Conservation (phyloP, 1,140 invertebrate species). For the Aleiodes sp. region DNA sequence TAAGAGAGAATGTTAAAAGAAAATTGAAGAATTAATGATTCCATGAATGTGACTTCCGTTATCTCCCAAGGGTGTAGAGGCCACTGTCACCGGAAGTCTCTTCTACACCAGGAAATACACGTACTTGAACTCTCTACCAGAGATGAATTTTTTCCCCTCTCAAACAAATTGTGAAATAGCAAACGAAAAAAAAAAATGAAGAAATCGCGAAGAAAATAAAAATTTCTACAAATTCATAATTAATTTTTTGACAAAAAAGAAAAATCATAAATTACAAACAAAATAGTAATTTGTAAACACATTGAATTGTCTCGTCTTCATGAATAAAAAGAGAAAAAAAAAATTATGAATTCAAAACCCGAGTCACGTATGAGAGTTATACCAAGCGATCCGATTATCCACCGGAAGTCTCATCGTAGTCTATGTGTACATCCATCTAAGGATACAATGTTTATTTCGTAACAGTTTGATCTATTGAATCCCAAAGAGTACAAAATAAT, state of each 20-base stretch:
- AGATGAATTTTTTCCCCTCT: too few species aligned
- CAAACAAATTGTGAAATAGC: too few species aligned
- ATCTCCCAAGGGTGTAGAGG: too few species aligned
- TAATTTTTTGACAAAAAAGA: neutral
- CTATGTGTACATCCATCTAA: conserved; percentile 24
- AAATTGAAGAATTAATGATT: conserved; percentile 13
- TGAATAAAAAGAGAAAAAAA: neutral
- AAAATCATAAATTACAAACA: too few species aligned
- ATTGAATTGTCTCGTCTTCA: neutral
- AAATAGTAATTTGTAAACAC: too few species aligned
- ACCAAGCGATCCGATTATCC: conserved; percentile 30
- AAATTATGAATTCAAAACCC: conserved; percentile 14
- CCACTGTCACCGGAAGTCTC: too few species aligned
- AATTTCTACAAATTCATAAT: too few species aligned
- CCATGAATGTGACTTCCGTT: conserved; percentile 14
- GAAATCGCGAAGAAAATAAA: too few species aligned
- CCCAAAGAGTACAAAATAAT: conserved; percentile 8
- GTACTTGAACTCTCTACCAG: too few species aligned
- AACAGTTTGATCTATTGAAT: conserved; percentile 28
- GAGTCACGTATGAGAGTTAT: conserved; percentile 15
- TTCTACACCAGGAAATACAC: too few species aligned
- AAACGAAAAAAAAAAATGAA: too few species aligned
- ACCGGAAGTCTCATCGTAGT: conserved; percentile 26
- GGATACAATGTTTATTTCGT: conserved; percentile 30
- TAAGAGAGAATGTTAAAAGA: neutral